Conservation (phyloP, 2,888 invertebrate genomes). For the Diarsia rubi region DNA sequence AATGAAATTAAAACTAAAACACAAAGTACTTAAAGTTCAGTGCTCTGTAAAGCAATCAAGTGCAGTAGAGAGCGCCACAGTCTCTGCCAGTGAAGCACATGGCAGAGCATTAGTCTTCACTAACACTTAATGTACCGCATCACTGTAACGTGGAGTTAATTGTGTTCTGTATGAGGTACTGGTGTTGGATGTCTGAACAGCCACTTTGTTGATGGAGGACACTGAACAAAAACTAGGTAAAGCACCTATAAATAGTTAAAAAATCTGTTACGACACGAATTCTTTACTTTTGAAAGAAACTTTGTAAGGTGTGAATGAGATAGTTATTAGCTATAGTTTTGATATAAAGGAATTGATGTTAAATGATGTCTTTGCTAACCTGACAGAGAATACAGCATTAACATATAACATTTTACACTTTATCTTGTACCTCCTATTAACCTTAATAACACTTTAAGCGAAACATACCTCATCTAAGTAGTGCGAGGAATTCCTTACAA, state of each 20-base stretch:
- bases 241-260: neutral
- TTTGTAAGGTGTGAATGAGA: neutral
- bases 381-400: neutral
- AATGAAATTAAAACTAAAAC: conserved; percentile 32
- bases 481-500: neutral
- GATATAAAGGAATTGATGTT: neutral
- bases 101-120: conserved; percentile 11
- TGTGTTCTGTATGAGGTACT: neutral
- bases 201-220: conserved; percentile 7
- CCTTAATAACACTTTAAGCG: conserved; percentile 1
- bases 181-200: neutral
- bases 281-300: neutral
- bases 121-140: conserved; percentile 3
- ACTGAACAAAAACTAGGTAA: neutral
- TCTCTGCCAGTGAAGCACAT: conserved; percentile 24
- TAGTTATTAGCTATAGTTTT: neutral
- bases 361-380: too few relatives aligned
- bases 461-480: neutral
- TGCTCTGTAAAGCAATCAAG: conserved; percentile 34
- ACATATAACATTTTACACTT: neutral
- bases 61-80: conserved; percentile 37
- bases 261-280: neutral
- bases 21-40: conserved; percentile 42
- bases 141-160: conserved; percentile 22
- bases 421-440: neutral